Base-by-base conservation (phyloP, 2,888 invertebrate species). In the Epistrophe eligans region DNA sequence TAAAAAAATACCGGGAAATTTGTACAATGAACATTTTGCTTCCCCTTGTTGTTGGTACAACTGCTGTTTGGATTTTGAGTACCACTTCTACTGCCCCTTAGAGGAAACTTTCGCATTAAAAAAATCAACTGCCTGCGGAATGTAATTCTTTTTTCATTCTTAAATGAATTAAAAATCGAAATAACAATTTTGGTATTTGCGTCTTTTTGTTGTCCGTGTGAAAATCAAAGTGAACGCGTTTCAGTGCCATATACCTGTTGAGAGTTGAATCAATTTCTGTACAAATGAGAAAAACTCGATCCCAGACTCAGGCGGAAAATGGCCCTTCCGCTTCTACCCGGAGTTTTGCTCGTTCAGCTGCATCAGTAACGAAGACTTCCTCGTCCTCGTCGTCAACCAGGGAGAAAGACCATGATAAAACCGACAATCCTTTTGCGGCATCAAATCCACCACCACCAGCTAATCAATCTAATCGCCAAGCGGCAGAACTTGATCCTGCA, bases 241-340 rank as follows among this genome's bases (percentile, higher is more conserved):
- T 13, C 35, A 58, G 81, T 82, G 83, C 58, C 67, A 67, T 64
- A 50, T 60, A 83, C 76, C 79, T 71, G 76, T 76, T 79, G 79
- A 55, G 55, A 79, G 35, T 45, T 13, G 50, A 50, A 73, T 71
- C 8, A 15, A 67, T 71, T 74, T 74, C 50, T 55, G 11, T 45
- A 71, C 82, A 83, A 84, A 92, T 92, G 92, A 91, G 92, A 90
- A 92, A 92, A 89, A 92, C 92, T 88, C 91, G 92, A 79, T 92
- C 92, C 66, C 92, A 92, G 89, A 92, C 92, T 74, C 92, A 92
- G 89, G 92, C 92, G 89, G 92, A 92, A 90, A 92, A 91, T 90
- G 92, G 91, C 79, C 77, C 89, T 66, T 89, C 88, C 10, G 82
- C 60, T 55, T 88, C 88, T 7, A 84, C 64, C 50, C 84, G 88